Evolutionary conservation across 2,113 vertebrate genomes (phyloP).

Genomic region (Stercorarius parasiticus): DNA sequence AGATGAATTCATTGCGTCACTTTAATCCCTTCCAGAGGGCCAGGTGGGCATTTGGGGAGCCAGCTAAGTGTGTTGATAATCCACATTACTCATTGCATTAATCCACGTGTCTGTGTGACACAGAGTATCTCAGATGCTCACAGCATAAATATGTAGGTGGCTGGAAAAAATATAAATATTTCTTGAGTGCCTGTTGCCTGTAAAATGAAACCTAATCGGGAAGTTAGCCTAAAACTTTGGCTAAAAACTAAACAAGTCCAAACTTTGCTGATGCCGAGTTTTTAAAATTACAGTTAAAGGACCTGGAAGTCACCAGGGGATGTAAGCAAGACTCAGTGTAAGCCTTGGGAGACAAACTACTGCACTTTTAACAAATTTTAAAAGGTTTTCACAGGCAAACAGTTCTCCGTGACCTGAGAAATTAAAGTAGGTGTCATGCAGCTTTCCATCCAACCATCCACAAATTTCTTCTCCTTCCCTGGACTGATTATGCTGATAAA

Average conservation of each 20-base stretch:
- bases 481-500: not conserved
- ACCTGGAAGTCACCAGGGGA: not conserved
- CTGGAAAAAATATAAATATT: not conserved
- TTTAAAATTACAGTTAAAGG: not conserved
- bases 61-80: constrained; percentile 30
- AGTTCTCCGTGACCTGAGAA: not conserved
- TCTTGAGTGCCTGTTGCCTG: not conserved
- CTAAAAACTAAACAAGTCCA: not conserved
- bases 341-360: not conserved
- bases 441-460: not conserved
- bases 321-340: not conserved
- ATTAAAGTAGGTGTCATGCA: not conserved
- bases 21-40: constrained; percentile 54
- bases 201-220: constrained; percentile 3
- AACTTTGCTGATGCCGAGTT: not conserved
- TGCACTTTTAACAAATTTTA: not conserved
- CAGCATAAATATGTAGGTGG: not conserved
- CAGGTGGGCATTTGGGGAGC: constrained; percentile 44
- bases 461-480: not conserved
- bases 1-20: constrained; percentile 43
- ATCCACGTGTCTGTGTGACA: constrained; percentile 5
- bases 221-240: not conserved
- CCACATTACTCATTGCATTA: constrained; percentile 7
- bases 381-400: not conserved
- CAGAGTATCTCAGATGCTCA: not conserved